A percentile compares a stretch with the other conserved stretches of the same genome.
phyloP scores from a whole-genome alignment of 2,797 vertebrate species.

The Melopsittacus undulatus region DNA sequence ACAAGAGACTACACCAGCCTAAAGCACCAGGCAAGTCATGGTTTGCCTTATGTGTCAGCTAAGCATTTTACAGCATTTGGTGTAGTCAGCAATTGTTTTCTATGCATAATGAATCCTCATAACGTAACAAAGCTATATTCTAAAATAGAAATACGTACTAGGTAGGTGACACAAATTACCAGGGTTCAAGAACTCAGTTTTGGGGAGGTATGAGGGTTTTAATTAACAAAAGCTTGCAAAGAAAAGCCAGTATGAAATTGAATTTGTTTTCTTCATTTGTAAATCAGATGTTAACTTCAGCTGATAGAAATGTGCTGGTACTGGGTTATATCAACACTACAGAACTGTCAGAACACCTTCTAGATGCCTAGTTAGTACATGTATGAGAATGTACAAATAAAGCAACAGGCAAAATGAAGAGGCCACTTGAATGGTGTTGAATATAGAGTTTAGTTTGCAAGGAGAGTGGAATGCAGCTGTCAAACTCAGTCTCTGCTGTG shows the following conservation, averaged over 20 bases:
- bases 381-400: background rate
- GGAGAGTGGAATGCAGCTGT: constrained; percentile 63
- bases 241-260: background rate
- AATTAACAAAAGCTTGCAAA: background rate
- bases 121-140: background rate
- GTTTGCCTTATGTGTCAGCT: background rate
- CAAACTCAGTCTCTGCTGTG: constrained; percentile 37
- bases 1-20: background rate
- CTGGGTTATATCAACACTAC: background rate
- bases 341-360: background rate
- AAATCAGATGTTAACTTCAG: background rate
- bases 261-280: background rate
- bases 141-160: background rate
- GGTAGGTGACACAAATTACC: background rate
- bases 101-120: background rate
- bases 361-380: background rate
- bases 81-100: background rate
- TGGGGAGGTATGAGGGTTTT: background rate
- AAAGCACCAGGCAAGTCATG: background rate
- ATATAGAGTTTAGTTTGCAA: background rate
- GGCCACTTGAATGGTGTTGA: constrained; percentile 1
- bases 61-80: background rate
- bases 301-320: background rate
- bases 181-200: background rate
- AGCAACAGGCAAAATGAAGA: background rate